Conservation (phyloP, 2,888 invertebrate genomes). For the Stenotaenia linearis region DNA sequence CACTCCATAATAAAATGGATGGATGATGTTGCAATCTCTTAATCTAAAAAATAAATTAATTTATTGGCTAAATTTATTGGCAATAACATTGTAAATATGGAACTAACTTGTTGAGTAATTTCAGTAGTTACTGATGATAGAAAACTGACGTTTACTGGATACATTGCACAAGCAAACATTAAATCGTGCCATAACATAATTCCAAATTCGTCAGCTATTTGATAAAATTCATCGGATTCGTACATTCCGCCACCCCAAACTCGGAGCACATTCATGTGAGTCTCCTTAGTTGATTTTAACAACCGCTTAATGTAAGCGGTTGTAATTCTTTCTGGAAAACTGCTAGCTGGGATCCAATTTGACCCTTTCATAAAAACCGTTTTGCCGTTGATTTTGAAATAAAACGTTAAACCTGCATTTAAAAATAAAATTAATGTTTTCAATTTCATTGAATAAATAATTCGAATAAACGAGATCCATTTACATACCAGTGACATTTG, state of each 20-base stretch:
- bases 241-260: conserved; percentile 99
- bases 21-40: conserved; percentile 77
- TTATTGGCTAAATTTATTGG: neutral
- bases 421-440: neutral
- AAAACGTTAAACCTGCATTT: conserved; percentile 56
- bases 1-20: conserved; percentile 73
- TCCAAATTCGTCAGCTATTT: conserved; percentile 74
- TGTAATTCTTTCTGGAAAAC: conserved; percentile 69
- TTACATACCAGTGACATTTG: conserved; percentile 35
- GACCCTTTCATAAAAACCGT: conserved; percentile 90
- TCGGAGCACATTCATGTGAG: conserved; percentile 85
- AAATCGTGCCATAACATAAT: conserved; percentile 96
- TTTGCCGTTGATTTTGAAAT: conserved; percentile 78
- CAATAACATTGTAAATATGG: conserved; percentile 43
- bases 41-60: neutral
- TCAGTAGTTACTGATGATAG: conserved; percentile 67
- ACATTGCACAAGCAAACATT: conserved; percentile 94
- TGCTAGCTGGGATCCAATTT: conserved; percentile 84
- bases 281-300: conserved; percentile 62
- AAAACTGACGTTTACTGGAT: conserved; percentile 69
- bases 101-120: conserved; percentile 71
- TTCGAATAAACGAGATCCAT: neutral
- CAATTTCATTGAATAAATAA: neutral
- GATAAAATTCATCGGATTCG: conserved; percentile 83
- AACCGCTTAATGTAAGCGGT: conserved; percentile 57